These are phyloP conservation scores for Eupithecia subfuscata DNA, from an alignment of 2,888 invertebrate species.

Conservation along the genomic window DNA sequence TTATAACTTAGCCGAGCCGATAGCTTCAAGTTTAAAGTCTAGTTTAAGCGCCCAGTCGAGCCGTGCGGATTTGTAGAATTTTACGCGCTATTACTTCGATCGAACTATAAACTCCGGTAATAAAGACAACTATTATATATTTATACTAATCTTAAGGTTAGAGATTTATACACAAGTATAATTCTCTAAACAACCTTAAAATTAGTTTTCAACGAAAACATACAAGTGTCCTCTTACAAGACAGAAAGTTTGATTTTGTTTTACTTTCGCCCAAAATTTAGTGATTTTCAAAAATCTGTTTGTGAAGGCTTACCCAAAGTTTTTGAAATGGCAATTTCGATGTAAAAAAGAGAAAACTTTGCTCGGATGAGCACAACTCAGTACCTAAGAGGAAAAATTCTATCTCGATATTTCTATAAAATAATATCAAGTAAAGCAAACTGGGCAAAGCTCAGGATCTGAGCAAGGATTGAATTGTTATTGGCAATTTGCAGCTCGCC, in stretches of 20 bases:
- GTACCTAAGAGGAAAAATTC: constrained; percentile 13
- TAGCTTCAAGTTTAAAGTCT: constrained; percentile 39
- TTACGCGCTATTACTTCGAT: constrained; percentile 23
- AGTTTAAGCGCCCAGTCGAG: constrained; percentile 29
- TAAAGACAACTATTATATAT: too few species aligned
- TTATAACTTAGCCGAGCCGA: constrained; percentile 36
- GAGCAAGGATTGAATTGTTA: constrained; percentile 44
- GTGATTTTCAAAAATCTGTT: constrained; percentile 67
- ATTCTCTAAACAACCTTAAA: background rate
- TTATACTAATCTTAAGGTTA: too few species aligned
- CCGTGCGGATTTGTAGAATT: constrained; percentile 29
- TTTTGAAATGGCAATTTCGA: constrained; percentile 40
- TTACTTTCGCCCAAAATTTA: constrained; percentile 61
- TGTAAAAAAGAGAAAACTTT: constrained; percentile 31
- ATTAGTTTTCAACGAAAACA: background rate
- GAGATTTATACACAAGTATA: too few species aligned
- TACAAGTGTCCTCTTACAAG: constrained; percentile 41
- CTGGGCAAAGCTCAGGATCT: constrained; percentile 35
- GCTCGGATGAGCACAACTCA: constrained; percentile 11
- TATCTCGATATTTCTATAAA: constrained; percentile 20
- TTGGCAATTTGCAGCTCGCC: constrained; percentile 43
- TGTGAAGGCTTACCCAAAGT: constrained; percentile 53
- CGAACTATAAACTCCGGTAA: constrained; percentile 14
- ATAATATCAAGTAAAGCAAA: constrained; percentile 32
- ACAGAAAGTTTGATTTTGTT: constrained; percentile 57